These are phyloP conservation scores for Sebastes elongatus DNA, from an alignment of 2,797 vertebrate genomes.

Conservation along the genomic window DNA sequence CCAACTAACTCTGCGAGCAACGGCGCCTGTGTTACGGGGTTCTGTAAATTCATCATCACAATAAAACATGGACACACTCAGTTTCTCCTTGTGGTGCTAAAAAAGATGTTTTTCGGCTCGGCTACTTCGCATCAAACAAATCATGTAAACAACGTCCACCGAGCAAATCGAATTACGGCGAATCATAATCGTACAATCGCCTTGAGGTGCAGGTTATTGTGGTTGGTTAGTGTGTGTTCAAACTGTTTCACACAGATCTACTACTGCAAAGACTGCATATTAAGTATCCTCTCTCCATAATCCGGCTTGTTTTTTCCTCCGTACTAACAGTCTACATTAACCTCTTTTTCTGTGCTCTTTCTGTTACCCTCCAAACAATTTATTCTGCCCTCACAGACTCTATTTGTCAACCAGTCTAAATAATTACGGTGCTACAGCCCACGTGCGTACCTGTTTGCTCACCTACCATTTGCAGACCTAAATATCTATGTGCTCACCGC, in stretches of 20 bases:
- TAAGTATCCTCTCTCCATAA: conserved; percentile 10
- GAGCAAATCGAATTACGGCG: conserved; percentile 26
- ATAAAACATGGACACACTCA: conserved; percentile 22
- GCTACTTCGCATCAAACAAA: conserved; percentile 41
- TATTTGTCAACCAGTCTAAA: conserved; percentile 53
- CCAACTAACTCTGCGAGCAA: conserved; percentile 4
- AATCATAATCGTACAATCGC: conserved; percentile 25
- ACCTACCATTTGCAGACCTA: conserved; percentile 35
- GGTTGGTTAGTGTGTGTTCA: conserved; percentile 17
- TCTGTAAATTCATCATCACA: conserved; percentile 46
- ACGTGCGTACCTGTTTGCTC: conserved; percentile 49
- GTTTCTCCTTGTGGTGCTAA: conserved; percentile 11
- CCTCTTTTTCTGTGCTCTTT: conserved; percentile 21
- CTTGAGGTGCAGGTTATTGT: conserved; percentile 31
- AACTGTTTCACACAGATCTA: conserved; percentile 19
- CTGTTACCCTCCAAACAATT: conserved; percentile 41
- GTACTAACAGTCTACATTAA: conserved; percentile 17
- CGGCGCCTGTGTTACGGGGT: conserved; percentile 12
- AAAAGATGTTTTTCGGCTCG: conserved; percentile 13
- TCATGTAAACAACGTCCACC: conserved; percentile 24
- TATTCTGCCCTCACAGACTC: conserved; percentile 26
- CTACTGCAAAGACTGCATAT: conserved; percentile 19
- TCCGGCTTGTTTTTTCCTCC: neutral
- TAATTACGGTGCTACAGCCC: conserved; percentile 48
- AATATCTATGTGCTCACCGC: conserved; percentile 28